A percentile compares a stretch with the other conserved stretches of the same genome.
Evolutionary conservation across 1,140 invertebrate species (phyloP).

Genomic region (Listronotus bonariensis): DNA sequence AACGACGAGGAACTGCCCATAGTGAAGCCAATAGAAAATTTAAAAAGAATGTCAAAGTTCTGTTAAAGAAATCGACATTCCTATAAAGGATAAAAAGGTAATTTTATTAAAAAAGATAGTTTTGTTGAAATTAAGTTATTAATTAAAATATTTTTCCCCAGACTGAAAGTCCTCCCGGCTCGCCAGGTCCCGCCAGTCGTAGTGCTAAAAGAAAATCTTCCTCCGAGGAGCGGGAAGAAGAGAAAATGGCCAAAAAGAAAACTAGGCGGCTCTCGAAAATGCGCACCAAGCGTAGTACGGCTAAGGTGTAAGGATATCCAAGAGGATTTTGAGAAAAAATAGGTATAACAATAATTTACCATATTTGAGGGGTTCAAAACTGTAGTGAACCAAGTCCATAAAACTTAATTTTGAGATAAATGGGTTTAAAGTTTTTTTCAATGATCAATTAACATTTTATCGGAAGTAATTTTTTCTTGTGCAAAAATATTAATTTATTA

Average conservation of each 20-base stretch:
- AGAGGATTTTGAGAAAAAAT: constrained; percentile 8
- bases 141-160: constrained; percentile 6
- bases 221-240: constrained; percentile 21
- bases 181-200: constrained; percentile 7
- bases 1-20: neutral
- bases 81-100: constrained; percentile 12
- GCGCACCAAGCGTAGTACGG: constrained; percentile 14
- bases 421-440: too few species aligned
- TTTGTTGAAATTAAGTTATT: too few species aligned
- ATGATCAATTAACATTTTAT: too few species aligned
- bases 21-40: constrained; percentile 6
- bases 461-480: too few species aligned
- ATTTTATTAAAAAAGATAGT: neutral
- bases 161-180: constrained; percentile 7
- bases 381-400: too few species aligned
- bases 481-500: too few species aligned
- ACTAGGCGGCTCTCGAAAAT: constrained; percentile 16
- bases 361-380: too few species aligned
- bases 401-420: too few species aligned
- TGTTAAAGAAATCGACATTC: constrained; percentile 6
- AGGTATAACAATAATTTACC: too few species aligned
- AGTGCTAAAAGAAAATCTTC: constrained; percentile 26
- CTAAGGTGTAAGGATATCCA: constrained; percentile 3
- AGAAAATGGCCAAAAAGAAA: constrained; percentile 8
- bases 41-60: constrained; percentile 8